Evolutionary conservation across 1,140 invertebrate genomes (phyloP), one percentile per base, ranked within the genome.

Genomic region (Zaprionus camerounensis): DNA sequence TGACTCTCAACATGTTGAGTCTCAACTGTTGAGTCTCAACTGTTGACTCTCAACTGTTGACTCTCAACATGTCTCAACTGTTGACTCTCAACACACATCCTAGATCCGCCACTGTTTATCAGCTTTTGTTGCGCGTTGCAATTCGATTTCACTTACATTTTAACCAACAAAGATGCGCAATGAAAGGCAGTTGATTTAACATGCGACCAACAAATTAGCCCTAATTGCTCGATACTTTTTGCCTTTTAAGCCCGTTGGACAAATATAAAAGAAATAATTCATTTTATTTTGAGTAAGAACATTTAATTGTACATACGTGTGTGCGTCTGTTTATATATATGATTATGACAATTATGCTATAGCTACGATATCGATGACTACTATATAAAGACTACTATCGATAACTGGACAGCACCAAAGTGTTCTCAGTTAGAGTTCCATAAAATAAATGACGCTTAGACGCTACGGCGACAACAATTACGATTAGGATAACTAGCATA

Each of bases 401-500:
- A 51, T 51, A 51, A 51, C 46, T 51, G 46, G 17, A 9, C 17
- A 49, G 46, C 46, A 49, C 46, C 46, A 49, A 44, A 44, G 41
- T 44, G 41, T 17, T 44, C 41, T 12, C 46, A 51, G 46, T 51
- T 51, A 1, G 46, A 11, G 20, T 22, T 51, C 24, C 46, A 51
- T 24, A 51, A 12, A 20, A 24, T 51, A 51, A 51, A 22, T 74
- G 59, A 64, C 31, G 44, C 67, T 75, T 71, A 70, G 61, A 46
- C 2, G n/a, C n/a, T 46, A 51, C 22, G 20, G 13, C 9, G 55
- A 71, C 34, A 75, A 88, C 77, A 75, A 84, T 88, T 87, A 87
- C 69, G 69, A 71, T 88, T 81, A 87, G 78, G 81, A 90, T 82
- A 81, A 80, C 78, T 87, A 83, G 59, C 73, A 82, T 90, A 76